A percentile compares a stretch with the other conserved stretches of the same genome.
Evolutionary conservation across 2,797 vertebrate genomes (phyloP).

Genomic region (Rhincodon typus): DNA sequence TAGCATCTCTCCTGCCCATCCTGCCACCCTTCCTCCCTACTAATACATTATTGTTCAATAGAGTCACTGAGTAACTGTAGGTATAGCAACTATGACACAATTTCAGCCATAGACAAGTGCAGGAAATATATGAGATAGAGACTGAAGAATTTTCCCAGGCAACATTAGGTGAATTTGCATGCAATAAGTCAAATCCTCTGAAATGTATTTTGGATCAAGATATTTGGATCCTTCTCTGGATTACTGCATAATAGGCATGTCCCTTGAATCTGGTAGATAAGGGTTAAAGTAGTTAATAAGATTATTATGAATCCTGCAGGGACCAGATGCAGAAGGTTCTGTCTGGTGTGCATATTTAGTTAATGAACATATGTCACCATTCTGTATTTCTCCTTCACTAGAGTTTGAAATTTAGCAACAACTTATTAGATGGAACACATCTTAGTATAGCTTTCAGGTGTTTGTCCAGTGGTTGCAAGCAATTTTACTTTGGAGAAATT

Average conservation of each 20-base stretch:
- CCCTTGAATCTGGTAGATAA: not conserved
- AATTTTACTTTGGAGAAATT: not conserved
- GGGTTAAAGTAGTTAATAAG: not conserved
- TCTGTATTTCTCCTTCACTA: not conserved
- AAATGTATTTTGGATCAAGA: not conserved
- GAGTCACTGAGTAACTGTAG: not conserved
- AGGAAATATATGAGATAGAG: not conserved
- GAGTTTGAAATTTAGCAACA: not conserved
- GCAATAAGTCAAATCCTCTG: not conserved
- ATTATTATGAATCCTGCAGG: not conserved
- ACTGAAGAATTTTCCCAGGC: not conserved
- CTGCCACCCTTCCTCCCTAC: not conserved
- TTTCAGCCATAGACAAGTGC: not conserved
- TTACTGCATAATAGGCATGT: not conserved
- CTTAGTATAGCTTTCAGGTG: not conserved
- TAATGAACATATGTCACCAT: not conserved
- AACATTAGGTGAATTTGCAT: not conserved
- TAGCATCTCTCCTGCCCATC: not conserved
- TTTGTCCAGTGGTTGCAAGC: not conserved
- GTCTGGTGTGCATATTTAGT: not conserved
- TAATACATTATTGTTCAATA: not conserved
- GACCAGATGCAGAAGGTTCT: not conserved
- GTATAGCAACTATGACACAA: not conserved
- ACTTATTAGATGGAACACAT: not conserved
- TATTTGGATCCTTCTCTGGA: not conserved